phyloP scores from a whole-genome alignment of 2,888 invertebrate genomes.

The Anthophora plumipes region DNA sequence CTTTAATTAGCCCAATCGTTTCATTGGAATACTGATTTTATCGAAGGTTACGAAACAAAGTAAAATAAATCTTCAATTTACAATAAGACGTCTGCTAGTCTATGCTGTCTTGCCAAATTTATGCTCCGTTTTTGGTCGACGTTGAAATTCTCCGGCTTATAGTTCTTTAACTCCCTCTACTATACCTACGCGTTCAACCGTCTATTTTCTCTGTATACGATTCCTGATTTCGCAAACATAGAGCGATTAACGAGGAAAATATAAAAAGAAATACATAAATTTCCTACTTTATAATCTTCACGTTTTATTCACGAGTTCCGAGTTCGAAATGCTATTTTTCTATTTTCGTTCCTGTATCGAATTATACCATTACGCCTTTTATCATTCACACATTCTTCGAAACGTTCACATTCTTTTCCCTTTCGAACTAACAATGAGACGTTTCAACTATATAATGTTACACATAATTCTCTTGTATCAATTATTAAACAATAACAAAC shows the following conservation, averaged over 20 bases:
- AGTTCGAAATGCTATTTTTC: not conserved
- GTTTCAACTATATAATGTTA: no score
- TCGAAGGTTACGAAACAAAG: not conserved
- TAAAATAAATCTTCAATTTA: constrained; percentile 9
- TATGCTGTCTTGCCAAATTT: constrained; percentile 34
- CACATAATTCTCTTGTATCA: no score
- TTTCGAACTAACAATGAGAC: no score
- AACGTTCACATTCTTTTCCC: not conserved
- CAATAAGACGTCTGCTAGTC: constrained; percentile 24
- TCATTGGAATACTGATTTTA: constrained; percentile 1
- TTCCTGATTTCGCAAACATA: not conserved
- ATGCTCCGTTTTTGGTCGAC: constrained; percentile 8
- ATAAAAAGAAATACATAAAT: constrained; percentile 20
- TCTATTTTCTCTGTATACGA: constrained; percentile 24
- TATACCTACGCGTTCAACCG: not conserved
- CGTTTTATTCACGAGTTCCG: not conserved
- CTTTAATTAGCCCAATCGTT: constrained; percentile 11
- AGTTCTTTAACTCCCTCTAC: not conserved
- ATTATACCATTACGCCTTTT: not conserved
- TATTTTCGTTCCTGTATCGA: constrained; percentile 4
- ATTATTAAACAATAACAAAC: no score
- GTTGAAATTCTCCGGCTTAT: not conserved
- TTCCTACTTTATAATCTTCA: not conserved
- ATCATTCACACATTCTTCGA: not conserved
- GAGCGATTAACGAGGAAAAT: not conserved